phyloP scores from a whole-genome alignment of 2,888 invertebrate genomes.

The Hirudinaria manillensis region DNA sequence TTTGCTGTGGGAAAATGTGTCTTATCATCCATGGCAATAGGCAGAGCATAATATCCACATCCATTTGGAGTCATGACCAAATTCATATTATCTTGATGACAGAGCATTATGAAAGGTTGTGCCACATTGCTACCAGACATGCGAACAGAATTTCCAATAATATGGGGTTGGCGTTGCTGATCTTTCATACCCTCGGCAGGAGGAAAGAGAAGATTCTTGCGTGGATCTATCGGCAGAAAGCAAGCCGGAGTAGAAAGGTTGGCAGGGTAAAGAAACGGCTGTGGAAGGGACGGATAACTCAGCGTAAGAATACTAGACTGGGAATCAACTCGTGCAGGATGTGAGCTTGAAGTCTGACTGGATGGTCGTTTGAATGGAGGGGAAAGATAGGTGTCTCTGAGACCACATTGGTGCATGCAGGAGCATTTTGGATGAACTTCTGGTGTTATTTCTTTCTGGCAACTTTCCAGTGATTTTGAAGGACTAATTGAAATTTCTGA shows the following conservation, averaged over 20 bases:
- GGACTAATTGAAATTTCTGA: background rate
- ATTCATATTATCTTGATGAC: background rate
- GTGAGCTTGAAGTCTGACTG: background rate
- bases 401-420: slow-evolving; percentile 11
- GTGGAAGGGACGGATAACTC: background rate
- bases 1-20: background rate
- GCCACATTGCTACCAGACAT: background rate
- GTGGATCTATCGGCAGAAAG: no score
- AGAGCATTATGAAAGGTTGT: background rate
- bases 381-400: background rate
- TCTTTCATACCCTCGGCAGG: background rate
- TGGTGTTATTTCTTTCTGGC: background rate
- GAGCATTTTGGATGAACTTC: background rate
- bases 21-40: slow-evolving; percentile 5
- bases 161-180: background rate
- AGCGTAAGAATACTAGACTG: background rate
- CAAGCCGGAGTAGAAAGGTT: background rate
- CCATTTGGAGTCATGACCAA: background rate
- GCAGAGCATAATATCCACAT: slow-evolving; percentile 3
- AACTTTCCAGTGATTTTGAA: background rate
- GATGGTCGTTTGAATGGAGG: background rate
- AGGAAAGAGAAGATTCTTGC: background rate
- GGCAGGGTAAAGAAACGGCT: background rate
- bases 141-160: background rate
- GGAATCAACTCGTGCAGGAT: background rate